A percentile compares a stretch with the other conserved stretches of the same genome.
Conservation (phyloP, 2,888 invertebrate species). For the Agonopterix subpropinquella region DNA sequence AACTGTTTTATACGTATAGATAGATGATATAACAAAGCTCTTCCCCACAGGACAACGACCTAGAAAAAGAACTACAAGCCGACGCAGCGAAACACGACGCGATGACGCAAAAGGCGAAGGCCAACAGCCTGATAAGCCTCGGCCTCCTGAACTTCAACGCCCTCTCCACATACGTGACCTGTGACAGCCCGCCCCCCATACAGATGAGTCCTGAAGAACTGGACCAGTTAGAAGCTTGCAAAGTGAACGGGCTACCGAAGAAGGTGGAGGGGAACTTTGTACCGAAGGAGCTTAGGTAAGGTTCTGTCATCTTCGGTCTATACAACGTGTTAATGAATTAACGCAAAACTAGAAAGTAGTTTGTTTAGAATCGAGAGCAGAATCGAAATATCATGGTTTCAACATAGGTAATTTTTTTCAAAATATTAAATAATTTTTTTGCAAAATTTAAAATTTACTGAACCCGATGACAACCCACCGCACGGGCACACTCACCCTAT, state of each 20-base stretch:
- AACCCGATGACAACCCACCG: too few species aligned
- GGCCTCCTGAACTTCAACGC: slow-evolving; percentile 67
- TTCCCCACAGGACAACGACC: slow-evolving; percentile 54
- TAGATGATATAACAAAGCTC: too few species aligned
- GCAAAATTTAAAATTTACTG: too few species aligned
- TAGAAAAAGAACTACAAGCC: slow-evolving; percentile 61
- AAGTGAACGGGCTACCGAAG: slow-evolving; percentile 82
- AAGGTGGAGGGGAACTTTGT: slow-evolving; percentile 82
- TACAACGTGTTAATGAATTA: too few species aligned
- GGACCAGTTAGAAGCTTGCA: slow-evolving; percentile 82
- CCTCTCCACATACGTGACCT: slow-evolving; percentile 80
- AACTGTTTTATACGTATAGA: too few species aligned
- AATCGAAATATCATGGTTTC: too few species aligned
- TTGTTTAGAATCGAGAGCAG: too few species aligned
- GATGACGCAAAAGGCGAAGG: slow-evolving; percentile 48
- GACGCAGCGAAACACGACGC: slow-evolving; percentile 51
- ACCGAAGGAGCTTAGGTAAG: slow-evolving; percentile 75
- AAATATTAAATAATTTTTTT: too few species aligned
- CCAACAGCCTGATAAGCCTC: slow-evolving; percentile 45
- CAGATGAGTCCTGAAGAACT: slow-evolving; percentile 87
- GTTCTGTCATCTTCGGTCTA: too few species aligned
- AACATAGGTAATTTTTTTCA: too few species aligned
- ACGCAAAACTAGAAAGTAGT: too few species aligned
- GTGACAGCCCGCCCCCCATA: slow-evolving; percentile 88
- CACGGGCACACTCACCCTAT: too few species aligned